phyloP scores from a whole-genome alignment of 2,888 invertebrate genomes.

The Pharmacophagus antenor region DNA sequence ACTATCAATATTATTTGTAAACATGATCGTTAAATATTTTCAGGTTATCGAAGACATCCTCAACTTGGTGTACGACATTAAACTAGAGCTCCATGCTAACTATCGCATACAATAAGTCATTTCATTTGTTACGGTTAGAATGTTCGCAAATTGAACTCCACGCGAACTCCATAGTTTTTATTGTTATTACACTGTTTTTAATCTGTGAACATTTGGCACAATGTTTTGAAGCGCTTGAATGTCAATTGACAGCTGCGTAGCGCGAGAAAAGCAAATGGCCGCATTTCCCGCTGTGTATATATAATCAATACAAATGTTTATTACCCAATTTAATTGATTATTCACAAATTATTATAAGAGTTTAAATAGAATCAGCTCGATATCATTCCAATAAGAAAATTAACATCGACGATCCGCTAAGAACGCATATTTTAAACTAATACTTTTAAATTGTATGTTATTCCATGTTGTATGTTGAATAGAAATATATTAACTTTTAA shows the following conservation, averaged over 20 bases:
- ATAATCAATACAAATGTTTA: constrained; percentile 36
- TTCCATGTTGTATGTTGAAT: constrained; percentile 74
- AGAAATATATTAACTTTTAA: constrained; percentile 70
- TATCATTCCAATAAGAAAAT: constrained; percentile 67
- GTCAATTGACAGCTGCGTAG: constrained; percentile 31
- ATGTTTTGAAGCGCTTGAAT: constrained; percentile 21
- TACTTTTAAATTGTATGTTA: constrained; percentile 64
- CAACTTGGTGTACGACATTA: constrained; percentile 93
- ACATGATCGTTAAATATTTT: constrained; percentile 37
- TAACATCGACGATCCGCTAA: constrained; percentile 58
- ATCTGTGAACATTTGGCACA: constrained; percentile 40
- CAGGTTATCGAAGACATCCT: constrained; percentile 91
- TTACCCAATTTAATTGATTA: constrained; percentile 41
- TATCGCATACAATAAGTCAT: constrained; percentile 78
- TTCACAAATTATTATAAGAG: constrained; percentile 38
- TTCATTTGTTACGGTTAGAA: constrained; percentile 32
- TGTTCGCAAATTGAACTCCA: constrained; percentile 36
- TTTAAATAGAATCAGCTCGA: constrained; percentile 63
- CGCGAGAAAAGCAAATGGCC: constrained; percentile 33
- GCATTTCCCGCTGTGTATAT: constrained; percentile 42
- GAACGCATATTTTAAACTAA: constrained; percentile 47
- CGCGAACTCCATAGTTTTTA: constrained; percentile 57
- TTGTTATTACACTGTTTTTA: constrained; percentile 50
- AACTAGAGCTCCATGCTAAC: constrained; percentile 95
- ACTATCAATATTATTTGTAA: no score